Evolutionary conservation across 2,888 invertebrate species (phyloP).

Genomic region (Spisula subtruncata): DNA sequence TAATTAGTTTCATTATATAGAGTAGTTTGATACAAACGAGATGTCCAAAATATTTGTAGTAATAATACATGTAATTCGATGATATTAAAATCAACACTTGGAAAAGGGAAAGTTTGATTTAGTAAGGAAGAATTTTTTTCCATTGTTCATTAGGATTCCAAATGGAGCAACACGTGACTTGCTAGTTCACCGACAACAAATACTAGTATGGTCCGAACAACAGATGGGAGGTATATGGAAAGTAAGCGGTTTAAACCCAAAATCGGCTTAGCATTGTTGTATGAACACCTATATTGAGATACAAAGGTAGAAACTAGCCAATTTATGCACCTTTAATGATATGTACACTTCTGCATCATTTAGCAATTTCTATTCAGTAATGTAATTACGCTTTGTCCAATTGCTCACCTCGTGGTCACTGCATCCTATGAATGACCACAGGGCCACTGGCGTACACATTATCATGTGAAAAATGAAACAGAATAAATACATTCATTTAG

Average conservation of each 20-base stretch:
- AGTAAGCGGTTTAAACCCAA: not conserved
- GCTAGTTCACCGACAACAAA: no score
- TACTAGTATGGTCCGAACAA: not conserved
- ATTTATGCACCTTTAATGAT: not conserved
- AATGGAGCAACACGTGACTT: no score
- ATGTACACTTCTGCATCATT: not conserved
- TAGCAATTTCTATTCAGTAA: not conserved
- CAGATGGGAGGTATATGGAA: not conserved
- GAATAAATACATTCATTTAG: conserved; percentile 1
- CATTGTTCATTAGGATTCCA: no score
- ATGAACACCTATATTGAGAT: not conserved
- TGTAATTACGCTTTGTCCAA: not conserved
- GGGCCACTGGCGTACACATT: not conserved
- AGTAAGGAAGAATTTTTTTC: no score
- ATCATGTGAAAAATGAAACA: not conserved
- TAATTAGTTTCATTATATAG: no score
- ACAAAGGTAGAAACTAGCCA: not conserved
- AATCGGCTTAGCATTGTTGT: not conserved
- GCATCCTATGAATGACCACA: not conserved
- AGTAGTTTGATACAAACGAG: no score
- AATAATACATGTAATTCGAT: no score
- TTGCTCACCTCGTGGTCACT: not conserved
- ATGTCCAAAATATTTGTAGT: no score
- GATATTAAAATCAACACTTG: no score
- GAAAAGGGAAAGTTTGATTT: no score